phyloP scores from a whole-genome alignment of 64 coral and sea anemone species.

The Montipora sp. region DNA sequence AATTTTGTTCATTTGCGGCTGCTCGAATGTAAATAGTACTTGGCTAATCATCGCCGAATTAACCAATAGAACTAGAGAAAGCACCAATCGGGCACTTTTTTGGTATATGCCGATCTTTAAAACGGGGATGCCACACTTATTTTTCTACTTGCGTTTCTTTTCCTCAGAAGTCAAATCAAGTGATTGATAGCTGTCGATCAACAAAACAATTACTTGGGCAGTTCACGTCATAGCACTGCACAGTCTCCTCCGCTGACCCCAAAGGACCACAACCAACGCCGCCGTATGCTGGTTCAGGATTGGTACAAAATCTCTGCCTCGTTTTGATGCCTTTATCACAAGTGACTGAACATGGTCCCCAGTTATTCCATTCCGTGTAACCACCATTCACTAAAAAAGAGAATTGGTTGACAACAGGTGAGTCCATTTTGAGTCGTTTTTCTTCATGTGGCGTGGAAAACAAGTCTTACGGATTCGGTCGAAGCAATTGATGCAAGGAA shows the following conservation, averaged over 20 bases:
- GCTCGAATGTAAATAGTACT: no score
- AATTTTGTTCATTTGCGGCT: no score
- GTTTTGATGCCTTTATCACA: slow-evolving; percentile 81
- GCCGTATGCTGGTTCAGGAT: slow-evolving; percentile 86
- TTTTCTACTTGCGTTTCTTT: neutral
- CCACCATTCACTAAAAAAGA: slow-evolving; percentile 75
- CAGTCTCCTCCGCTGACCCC: slow-evolving; percentile 62
- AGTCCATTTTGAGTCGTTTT: neutral
- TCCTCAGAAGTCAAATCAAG: neutral
- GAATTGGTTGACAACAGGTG: neutral
- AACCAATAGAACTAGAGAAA: no score
- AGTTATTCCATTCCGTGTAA: slow-evolving; percentile 90
- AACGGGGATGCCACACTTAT: no score
- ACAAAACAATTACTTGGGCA: slow-evolving; percentile 78
- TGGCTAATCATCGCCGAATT: no score
- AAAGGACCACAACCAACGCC: slow-evolving; percentile 75
- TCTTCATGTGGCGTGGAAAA: no score
- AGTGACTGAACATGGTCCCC: slow-evolving; percentile 72
- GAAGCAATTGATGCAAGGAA: no score
- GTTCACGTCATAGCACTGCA: slow-evolving; percentile 78
- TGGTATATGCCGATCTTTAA: no score
- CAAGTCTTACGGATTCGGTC: no score
- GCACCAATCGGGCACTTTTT: no score
- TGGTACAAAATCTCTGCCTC: slow-evolving; percentile 75
- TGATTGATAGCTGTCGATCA: neutral